A percentile compares a stretch with the other conserved stretches of the same genome.
phyloP scores from a whole-genome alignment of 2,797 vertebrate species.

The Pseudocheirus occidentalis region DNA sequence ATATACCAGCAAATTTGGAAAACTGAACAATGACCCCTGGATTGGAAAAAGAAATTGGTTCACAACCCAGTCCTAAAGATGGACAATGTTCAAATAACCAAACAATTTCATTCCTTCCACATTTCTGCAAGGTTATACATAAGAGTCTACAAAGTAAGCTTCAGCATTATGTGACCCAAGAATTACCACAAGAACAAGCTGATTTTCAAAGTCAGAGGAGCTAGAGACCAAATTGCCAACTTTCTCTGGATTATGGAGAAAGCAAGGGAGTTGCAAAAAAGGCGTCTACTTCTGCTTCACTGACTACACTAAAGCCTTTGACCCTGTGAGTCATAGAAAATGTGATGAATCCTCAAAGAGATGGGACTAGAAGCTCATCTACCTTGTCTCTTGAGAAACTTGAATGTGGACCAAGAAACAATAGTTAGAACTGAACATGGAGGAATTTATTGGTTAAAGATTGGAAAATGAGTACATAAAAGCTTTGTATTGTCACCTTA shows the following conservation, averaged over 20 bases:
- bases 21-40: background rate
- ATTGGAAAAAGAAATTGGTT: background rate
- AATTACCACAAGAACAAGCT: background rate
- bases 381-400: background rate
- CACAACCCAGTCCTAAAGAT: background rate
- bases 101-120: background rate
- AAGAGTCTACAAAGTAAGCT: background rate
- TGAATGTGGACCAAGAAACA: background rate
- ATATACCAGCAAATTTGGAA: background rate
- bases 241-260: background rate
- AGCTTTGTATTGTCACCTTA: background rate
- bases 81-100: background rate
- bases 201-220: background rate
- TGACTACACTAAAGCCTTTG: background rate
- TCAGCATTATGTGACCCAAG: background rate
- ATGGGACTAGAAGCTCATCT: background rate
- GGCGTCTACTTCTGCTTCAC: background rate
- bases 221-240: background rate
- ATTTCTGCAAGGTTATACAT: background rate
- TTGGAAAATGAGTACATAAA: background rate
- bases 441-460: background rate
- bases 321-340: background rate
- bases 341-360: background rate
- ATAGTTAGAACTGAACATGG: background rate
- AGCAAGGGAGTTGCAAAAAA: background rate